Conservation (phyloP, 2,113 vertebrate species). For the Accipiter cooperii region DNA sequence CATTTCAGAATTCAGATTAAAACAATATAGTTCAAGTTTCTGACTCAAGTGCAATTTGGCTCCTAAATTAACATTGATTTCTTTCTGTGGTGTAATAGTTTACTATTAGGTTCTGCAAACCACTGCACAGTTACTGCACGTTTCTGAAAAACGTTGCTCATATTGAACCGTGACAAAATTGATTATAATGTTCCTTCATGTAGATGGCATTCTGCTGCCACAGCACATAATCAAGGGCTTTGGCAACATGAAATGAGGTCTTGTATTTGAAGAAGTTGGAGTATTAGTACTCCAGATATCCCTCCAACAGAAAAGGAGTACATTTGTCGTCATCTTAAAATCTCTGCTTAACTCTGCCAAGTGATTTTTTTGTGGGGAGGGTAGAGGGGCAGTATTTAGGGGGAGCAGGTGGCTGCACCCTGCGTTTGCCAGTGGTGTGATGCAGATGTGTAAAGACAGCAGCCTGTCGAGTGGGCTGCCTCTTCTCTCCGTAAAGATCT, state of each 20-base stretch:
- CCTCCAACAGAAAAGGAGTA: neutral
- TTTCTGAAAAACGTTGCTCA: neutral
- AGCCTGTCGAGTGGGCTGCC: neutral
- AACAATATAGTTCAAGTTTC: neutral
- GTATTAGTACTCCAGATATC: neutral
- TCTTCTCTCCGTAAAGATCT: neutral
- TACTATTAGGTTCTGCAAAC: neutral
- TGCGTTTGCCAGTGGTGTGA: too few species aligned
- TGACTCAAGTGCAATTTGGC: neutral
- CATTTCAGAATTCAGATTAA: neutral
- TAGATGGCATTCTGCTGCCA: neutral
- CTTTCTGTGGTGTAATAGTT: neutral
- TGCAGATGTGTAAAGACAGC: neutral
- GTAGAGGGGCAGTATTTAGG: too few species aligned
- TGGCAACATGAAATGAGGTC: neutral
- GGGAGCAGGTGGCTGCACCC: accelerated
- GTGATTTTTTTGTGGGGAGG: too few species aligned
- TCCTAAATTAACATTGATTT: slow-evolving; percentile 21
- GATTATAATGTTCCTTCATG: neutral
- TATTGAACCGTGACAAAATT: neutral
- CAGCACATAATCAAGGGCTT: neutral
- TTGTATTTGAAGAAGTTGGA: neutral
- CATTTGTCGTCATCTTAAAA: neutral
- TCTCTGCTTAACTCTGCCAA: neutral
- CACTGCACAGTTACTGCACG: neutral